Evolutionary conservation across 2,888 invertebrate species (phyloP), one percentile per base, ranked within the genome.

Genomic region (Drosophila prostipennis): DNA sequence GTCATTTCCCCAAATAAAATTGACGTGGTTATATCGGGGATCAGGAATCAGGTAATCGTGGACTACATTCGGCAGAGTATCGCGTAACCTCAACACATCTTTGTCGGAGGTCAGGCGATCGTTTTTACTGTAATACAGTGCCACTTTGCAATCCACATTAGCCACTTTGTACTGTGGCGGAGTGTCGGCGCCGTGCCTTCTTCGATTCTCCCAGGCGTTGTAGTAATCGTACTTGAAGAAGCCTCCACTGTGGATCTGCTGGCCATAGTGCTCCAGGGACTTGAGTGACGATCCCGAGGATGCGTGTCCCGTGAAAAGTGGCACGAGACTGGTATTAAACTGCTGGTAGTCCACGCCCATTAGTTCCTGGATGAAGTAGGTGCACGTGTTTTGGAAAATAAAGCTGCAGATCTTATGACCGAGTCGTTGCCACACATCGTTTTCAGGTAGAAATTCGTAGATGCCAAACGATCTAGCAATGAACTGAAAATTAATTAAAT

Each of bases 291-390:
- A 89, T 1, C 94, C 94, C 2, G 94, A 93, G 0, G 95, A 95
- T 23, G 92, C 86, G 73, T 95, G 95, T 0, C 93, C 93, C 2
- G 94, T 78, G 48, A 95, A 92, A 0, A 94, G 92, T 0, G 95
- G 94, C 40, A 94, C 61, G 68, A 94, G 90, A 0, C 93, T 93
- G 56, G 42, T 80, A 79, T 93, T 92, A 0, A 92, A 59, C 55
- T 92, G 91, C 19, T 91, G 80, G 0, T 77, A 51, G 78, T 93
- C 90, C 39, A 87, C 91, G 4, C 94, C 94, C 61, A 90, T 82
- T 0, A 94, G 2, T 6, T 94, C 79, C 80, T 94, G 93, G 0
- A 93, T 61, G 0, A 93, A 29, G 69, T 93, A 70, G 0, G 53
- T 6, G 46, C 91, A 91, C 0, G 80, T 70, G 56, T 39, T 76